Evolutionary conservation across 2,113 vertebrate species (phyloP).

Genomic region (Pelecanoides urinatrix): DNA sequence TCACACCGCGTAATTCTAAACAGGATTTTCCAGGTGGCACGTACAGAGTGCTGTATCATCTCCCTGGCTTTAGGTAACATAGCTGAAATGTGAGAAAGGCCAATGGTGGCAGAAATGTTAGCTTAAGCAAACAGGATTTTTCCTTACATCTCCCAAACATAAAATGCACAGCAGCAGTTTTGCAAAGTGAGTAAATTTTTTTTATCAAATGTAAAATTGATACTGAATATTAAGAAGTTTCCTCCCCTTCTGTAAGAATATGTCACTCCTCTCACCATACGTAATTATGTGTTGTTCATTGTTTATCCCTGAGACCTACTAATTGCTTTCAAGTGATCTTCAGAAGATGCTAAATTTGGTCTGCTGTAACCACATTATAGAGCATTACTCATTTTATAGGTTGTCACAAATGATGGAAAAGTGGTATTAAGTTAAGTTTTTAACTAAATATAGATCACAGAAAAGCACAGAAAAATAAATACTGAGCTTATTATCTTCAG

Average conservation of each 20-base stretch:
- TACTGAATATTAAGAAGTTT: not conserved
- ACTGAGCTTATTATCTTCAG: not conserved
- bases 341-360: not conserved
- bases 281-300: not conserved
- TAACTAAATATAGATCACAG: not conserved
- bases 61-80: not conserved
- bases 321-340: not conserved
- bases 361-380: not conserved
- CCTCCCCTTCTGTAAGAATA: not conserved
- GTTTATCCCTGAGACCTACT: not conserved
- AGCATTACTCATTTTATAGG: not conserved
- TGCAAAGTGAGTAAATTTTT: not conserved
- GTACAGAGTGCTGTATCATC: not conserved
- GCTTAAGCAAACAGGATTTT: not conserved
- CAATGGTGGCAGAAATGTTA: not conserved
- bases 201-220: not conserved
- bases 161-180: not conserved
- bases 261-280: not conserved
- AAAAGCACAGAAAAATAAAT: not conserved
- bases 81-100: not conserved
- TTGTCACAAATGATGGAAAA: not conserved
- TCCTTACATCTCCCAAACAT: not conserved
- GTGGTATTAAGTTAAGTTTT: not conserved
- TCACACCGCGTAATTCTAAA: not conserved
- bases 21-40: constrained; percentile 37